Evolutionary conservation across 1,140 invertebrate genomes (phyloP), one percentile per base, ranked within the genome.

Genomic region (Sminthurides bifidus): DNA sequence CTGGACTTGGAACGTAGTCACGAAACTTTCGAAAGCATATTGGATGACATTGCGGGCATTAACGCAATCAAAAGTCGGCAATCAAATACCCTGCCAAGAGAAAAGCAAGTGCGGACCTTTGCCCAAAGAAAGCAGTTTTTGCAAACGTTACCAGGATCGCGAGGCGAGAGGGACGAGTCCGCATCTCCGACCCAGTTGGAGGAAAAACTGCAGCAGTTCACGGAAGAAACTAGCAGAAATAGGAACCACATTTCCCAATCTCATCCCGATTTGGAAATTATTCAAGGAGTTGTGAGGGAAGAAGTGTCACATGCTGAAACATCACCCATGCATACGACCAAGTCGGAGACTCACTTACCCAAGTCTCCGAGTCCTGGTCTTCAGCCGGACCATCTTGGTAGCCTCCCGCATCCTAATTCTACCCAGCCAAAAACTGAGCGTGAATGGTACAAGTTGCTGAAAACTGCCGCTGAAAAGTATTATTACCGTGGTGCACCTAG

Each of bases 1-100:
- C 46, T 12, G 60, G 54, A 37, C 35, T 23, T 21, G 55, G 45
- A 2, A 38, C 14, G 10, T 19, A 26, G n/a, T 35, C 44, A 40
- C 14, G 56, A 56, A 48, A 59, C 63, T 4, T 65, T 65, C 60
- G 63, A 61, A 23, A 59, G 53, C 35, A 61, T 65, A 50, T 40
- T 65, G 3, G 59, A 65, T 29, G 63, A 65, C 54, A 65, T 65
- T 35, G 63, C 63, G 17, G 63, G 63, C 14, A 38, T 65, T 6
- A 59, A 65, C 24, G 51, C 49, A 33, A 65, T 65, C 31, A 57
- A 57, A 45, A 44, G 60, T 38, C 52, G 53, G 29, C 35, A 58
- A 45, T 40, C 50, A 35, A 35, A n/a, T 31, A 27, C 17, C 30
- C n/a, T 43, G 17, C 29, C 29, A 43, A 44, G 50, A 14, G 0